Percentiles rank a stretch among this genome's conserved stretches.
Conservation (phyloP, 2,113 vertebrate genomes). For the Pongo pygmaeus region DNA sequence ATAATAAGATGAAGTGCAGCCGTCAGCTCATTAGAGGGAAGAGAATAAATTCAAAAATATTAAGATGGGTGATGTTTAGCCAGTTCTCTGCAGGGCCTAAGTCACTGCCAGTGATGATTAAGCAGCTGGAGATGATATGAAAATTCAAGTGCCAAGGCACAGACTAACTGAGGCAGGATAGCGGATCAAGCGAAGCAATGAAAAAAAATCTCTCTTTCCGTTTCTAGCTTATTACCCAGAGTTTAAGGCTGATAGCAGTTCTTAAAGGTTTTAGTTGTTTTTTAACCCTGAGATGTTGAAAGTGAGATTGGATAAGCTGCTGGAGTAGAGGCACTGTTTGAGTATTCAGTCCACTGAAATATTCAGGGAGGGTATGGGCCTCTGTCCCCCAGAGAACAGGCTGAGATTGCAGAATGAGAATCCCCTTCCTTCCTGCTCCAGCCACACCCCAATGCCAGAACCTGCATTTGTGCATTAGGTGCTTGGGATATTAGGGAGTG, state of each 20-base stretch:
- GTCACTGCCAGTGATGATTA: too few relatives aligned
- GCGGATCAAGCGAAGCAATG: neutral
- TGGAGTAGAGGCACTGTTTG: neutral
- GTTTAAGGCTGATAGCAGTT: neutral
- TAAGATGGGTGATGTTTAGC: neutral
- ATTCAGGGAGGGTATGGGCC: neutral
- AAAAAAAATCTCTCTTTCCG: neutral
- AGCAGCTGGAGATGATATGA: neutral
- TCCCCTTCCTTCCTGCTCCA: neutral
- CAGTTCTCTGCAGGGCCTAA: neutral
- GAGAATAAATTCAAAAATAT: neutral
- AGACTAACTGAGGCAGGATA: neutral
- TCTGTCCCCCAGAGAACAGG: neutral
- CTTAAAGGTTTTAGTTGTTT: neutral
- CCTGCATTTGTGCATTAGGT: accelerated
- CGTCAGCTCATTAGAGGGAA: neutral
- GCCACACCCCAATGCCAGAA: accelerated
- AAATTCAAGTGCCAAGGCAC: neutral
- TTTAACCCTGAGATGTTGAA: neutral
- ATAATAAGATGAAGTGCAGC: neutral
- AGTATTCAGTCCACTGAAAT: neutral
- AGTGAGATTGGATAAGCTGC: neutral
- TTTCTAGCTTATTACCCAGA: neutral
- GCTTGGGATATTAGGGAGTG: neutral
- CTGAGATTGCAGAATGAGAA: neutral